Base-by-base conservation (phyloP, 2,888 invertebrate genomes). In the Cheilosia impressa region DNA sequence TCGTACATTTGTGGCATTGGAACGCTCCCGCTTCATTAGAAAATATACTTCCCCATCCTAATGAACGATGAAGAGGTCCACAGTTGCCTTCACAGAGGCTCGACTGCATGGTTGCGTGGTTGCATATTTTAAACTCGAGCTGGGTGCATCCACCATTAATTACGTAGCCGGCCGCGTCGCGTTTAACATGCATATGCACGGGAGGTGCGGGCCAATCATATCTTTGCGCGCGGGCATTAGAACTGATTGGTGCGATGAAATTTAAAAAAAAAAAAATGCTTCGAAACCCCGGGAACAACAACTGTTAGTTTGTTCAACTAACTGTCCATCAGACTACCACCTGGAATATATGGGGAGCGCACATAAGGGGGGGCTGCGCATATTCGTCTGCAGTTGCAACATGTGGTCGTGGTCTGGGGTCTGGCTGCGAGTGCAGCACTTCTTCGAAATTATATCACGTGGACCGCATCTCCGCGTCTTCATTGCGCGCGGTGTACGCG, bases 251-350 rank as follows among this genome's bases (percentile, higher is more conserved):
- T 43, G 68, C 53, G 69, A 47, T 75, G 79, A 65, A 79, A 53
- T 52, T 69, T 53, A 84, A 71, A 84, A 63, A 78, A 38, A 55
- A 19, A 71, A 78, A 78, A 69, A 81, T 9, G 2, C 57, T 71
- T 71, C 62, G 66, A 66, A 45, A 69, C 24, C 34, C 50, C 27
- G 38, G 15, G 38, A 78, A 66, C 77, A 80, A 85, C 85, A 80
- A 85, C 85, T 58, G 85, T 77, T 62, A 85, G 76, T 77, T 77
- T 85, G 72, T 63, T 85, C 81, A 72, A 77, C 66, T 85, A 85
- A 85, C 85, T 81, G 85, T 85, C 81, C 57, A 68, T 77, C 71
- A 57, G 69, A 69, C 76, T 62, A 63, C 66, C 76, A 72, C 52
- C 81, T 81, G 71, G 66, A 66, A 71, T 57, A 71, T 65, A 71